phyloP scores from a whole-genome alignment of 2,113 vertebrate genomes.

The Lates calcarifer region DNA sequence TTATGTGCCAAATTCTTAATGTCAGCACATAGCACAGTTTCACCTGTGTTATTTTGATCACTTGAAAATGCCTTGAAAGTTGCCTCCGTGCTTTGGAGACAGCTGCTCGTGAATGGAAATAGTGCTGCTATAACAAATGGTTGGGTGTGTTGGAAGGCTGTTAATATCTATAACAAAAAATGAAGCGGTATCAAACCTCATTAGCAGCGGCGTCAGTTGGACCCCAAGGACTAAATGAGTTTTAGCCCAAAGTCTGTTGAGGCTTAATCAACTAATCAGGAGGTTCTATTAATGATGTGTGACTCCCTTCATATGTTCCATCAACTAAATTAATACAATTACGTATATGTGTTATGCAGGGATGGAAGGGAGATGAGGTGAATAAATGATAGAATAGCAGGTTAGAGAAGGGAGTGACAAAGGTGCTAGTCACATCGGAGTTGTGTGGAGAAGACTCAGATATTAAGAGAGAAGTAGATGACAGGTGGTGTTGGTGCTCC shows the following conservation, averaged over 20 bases:
- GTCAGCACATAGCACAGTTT: background rate
- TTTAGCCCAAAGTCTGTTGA: constrained; percentile 71
- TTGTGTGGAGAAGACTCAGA: background rate
- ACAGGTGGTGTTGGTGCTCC: constrained; percentile 62
- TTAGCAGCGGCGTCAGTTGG: constrained; percentile 58
- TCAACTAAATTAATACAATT: constrained; percentile 69
- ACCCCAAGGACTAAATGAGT: constrained; percentile 66
- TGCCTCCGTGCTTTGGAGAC: constrained; percentile 1
- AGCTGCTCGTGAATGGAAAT: constrained; percentile 22
- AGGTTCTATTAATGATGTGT: constrained; percentile 66
- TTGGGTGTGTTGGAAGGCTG: constrained; percentile 30
- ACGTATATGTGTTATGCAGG: constrained; percentile 44
- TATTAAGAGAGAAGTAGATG: constrained; percentile 38
- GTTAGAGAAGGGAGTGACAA: background rate
- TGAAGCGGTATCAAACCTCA: constrained; percentile 64
- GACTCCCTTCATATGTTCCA: constrained; percentile 69
- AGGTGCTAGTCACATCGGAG: background rate
- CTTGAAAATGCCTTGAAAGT: background rate
- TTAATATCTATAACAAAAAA: constrained; percentile 54
- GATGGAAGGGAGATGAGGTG: constrained; percentile 42
- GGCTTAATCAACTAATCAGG: constrained; percentile 77
- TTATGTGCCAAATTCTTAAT: background rate
- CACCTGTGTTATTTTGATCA: background rate
- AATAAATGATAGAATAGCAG: constrained; percentile 18
- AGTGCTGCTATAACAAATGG: constrained; percentile 39